Evolutionary conservation across 2,888 invertebrate species (phyloP), one percentile per base, ranked within the genome.

Genomic region (Embidobia sp.): DNA sequence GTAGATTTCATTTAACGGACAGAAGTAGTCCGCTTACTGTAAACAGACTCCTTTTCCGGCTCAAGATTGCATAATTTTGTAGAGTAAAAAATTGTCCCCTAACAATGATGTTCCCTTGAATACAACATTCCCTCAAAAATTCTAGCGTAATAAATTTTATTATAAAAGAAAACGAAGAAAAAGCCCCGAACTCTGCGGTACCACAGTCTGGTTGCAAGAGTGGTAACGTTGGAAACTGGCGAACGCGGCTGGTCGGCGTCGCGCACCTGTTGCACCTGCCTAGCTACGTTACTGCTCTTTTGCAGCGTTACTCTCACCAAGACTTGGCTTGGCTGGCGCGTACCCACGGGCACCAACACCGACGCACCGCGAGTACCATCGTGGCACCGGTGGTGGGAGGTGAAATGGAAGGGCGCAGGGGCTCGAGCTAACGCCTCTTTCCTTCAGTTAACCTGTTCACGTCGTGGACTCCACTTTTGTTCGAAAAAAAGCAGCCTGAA

Each of bases 361-460:
- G 27, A n/a, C 33, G 8, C 11, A 5, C 37, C 19, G 16, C 37
- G 26, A 57, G 63, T 35, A 57, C 48, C 37, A 35, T 57, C 48
- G 67, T 57, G 55, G 63, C 57, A 73, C 29, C 49, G 37, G 49
- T 66, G 42, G 74, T 61, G 69, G 70, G 70, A 55, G 66, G 78
- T 42, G 69, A 46, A 74, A 77, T 73, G 78, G 82, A 75, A 67
- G 77, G 72, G 72, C 55, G 59, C 55, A 51, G 75, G 77, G 66
- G 76, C 73, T 59, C 61, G 76, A 66, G 77, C 77, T 79, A 72
- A 72, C 64, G 77, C 63, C 49, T 63, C 70, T 46, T 55, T 78
- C 81, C 82, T 81, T 83, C 83, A 86, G 86, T 86, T 81, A 85
- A 86, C 85, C 86, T 85, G 85, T 84, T 80, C 83, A 82, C 85